Evolutionary conservation across 2,797 vertebrate species (phyloP), one percentile per base, ranked within the genome.

Genomic region (Pelodytes ibericus): DNA sequence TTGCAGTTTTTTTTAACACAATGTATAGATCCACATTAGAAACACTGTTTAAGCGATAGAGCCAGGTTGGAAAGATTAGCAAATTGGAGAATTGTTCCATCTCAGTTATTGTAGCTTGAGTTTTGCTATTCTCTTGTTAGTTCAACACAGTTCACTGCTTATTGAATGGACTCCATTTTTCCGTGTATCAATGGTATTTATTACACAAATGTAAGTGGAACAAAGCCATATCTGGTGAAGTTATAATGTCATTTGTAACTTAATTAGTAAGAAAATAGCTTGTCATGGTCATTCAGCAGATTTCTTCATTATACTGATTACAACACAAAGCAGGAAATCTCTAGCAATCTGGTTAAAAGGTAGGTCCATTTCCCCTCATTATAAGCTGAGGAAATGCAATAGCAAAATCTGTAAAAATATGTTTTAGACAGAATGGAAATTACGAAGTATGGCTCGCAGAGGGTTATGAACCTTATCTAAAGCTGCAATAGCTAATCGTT

Each of bases 311-410:
- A 70, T 4, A 58, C 47, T 29, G 10, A 66, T 29, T 66, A 49
- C 16, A 66, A 44, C 24, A 22, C 29, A 69, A 49, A 70, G 66
- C 68, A 77, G 75, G 75, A 77, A 77, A 66, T 70, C 20, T 65
- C 49, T 22, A 11, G 10, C 33, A 47, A 41, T 3, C 31, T 26
- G 58, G 7, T 59, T 20, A 33, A 36, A 11, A 47, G 18, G 18
- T 22, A 4, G 15, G 4, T 18, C 61, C 49, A 77, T 71, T 77
- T 71, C 36, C 51, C 49, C 51, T 71, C 53, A 29, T 58, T 71
- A 77, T 18, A 57, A 49, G 41, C 49, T 58, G 24, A 77, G 39
- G n/a, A 65, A 71, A 77, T 72, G 18, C 15, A 70, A 70, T 76
- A 53, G 56, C 57, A 67, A 36, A 53, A 44, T 61, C 74, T 68